Base-by-base conservation (phyloP, 2,797 vertebrate genomes). In the Cheirogaleus major region DNA sequence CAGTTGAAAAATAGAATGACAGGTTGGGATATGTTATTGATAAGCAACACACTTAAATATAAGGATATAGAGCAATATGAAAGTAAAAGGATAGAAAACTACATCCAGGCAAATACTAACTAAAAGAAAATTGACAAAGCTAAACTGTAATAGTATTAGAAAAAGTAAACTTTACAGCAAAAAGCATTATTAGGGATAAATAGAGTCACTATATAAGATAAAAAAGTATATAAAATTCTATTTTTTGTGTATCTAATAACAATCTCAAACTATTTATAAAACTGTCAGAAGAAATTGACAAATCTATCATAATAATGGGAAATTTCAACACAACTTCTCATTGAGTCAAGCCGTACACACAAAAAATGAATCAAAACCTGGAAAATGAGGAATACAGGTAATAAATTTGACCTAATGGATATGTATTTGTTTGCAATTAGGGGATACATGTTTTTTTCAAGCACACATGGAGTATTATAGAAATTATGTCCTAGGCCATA, bases 221-320 rank as follows among this genome's bases (percentile, higher is more conserved):
- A 48, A 89, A 55, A 86, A 22, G 12, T 59, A 35, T 52, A 69
- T 92, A 72, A 78, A 91, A 69, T 59, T 72, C 4, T 65, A 18
- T 32, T 81, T 88, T 96, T 52, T 48, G 30, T 95, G 15, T 78
- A 52, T 61, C 61, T 88, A 52, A 86, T 57, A 70, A 45, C 43
- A 38, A 11, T 81, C 38, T 94, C 72, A 93, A 95, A 87, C 67
- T 82, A 84, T 79, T 85, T 81, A 15, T 91, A 80, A 69, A 91
- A n/a, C 27, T 48, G 1, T 83, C 59, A 88, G 55, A 65, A 89
- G 38, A 85, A 89, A 80, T 67, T n/a, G 76, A 94, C 48, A 83
- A 48, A 67, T 92, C 18, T 23, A 0, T 82, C 25, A 50, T 63
- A 5, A 75, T 79, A 85, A 72, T 72, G 32, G 59, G 15, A 91